phyloP scores from a whole-genome alignment of 2,113 vertebrate genomes.

The Cepphus grylle region DNA sequence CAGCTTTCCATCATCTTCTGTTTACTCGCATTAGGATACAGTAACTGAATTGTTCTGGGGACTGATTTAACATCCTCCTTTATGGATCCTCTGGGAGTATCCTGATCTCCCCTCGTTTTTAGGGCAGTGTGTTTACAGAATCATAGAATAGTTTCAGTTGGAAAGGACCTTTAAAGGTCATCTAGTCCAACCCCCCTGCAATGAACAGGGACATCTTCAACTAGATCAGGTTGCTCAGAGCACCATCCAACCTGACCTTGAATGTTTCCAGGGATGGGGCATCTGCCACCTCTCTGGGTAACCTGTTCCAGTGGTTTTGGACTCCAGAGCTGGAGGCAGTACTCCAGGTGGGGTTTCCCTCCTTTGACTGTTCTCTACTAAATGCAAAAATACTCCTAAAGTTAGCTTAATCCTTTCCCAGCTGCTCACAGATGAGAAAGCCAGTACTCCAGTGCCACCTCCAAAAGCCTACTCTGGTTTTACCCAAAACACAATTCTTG shows the following conservation, averaged over 20 bases:
- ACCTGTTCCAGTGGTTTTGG: neutral
- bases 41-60: neutral
- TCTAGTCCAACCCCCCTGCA: neutral
- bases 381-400: neutral
- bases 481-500: neutral
- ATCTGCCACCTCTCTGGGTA: neutral
- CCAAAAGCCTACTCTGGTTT: neutral
- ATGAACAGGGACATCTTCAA: neutral
- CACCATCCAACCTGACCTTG: fast-evolving
- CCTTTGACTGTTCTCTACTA: neutral
- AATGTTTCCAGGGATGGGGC: neutral
- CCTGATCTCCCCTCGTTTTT: neutral
- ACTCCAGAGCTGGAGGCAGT: no score
- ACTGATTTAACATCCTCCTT: neutral
- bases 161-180: neutral
- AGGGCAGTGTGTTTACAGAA: neutral
- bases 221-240: neutral
- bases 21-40: neutral
- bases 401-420: neutral
- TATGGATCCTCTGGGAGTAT: neutral
- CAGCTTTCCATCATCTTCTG: neutral
- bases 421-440: neutral
- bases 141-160: neutral
- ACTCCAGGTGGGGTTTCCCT: neutral
- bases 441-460: neutral